These are phyloP conservation scores for Campylorhamphus procurvoides DNA, from an alignment of 2,113 vertebrate species.

Conservation along the genomic window DNA sequence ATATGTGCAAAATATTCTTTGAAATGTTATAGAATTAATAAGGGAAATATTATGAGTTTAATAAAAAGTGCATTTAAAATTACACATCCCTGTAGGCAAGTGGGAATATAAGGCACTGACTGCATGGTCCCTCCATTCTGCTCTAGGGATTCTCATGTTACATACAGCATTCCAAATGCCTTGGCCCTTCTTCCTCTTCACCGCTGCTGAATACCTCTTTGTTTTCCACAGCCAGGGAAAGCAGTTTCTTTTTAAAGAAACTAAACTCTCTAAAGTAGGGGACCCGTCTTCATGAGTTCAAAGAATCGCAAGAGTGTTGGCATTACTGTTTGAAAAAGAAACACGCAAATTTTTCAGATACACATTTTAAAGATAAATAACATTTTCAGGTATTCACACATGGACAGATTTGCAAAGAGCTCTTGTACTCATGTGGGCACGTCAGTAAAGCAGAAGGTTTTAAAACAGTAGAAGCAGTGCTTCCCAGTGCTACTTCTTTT, in stretches of 20 bases:
- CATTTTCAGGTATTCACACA: fast-evolving
- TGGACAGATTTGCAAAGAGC: neutral
- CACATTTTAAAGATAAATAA: neutral
- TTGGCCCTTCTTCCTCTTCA: neutral
- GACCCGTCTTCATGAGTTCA: neutral
- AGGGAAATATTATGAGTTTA: conserved; percentile 14
- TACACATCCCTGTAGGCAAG: neutral
- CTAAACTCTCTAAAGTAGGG: neutral
- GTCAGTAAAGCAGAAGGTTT: neutral
- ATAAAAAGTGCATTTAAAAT: conserved; percentile 29
- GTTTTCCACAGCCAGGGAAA: neutral
- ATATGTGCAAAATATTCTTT: neutral
- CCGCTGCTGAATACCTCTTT: neutral
- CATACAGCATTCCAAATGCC: neutral
- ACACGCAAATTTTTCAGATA: neutral
- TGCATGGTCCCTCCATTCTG: neutral
- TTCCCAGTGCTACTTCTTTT: neutral
- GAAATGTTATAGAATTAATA: conserved; percentile 8
- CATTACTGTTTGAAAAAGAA: neutral
- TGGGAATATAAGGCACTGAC: neutral
- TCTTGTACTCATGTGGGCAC: neutral
- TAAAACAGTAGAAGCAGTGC: neutral
- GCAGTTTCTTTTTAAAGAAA: neutral
- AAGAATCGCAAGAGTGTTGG: neutral
- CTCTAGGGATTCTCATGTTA: conserved; percentile 36